Evolutionary conservation across 2,113 vertebrate genomes (phyloP).

Genomic region (Saimiri boliviensis): DNA sequence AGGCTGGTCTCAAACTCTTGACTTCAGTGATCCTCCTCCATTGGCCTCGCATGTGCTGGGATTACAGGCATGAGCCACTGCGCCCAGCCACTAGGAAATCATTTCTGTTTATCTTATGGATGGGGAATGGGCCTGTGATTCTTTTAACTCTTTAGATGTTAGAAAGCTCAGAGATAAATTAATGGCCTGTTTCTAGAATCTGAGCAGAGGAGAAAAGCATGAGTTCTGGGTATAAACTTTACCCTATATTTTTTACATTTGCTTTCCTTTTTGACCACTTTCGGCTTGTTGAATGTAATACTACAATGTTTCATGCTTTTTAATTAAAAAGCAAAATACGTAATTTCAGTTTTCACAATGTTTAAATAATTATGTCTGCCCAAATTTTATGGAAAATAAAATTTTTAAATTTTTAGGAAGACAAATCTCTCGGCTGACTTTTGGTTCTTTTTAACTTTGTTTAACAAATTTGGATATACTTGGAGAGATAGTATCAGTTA

Average conservation of each 20-base stretch:
- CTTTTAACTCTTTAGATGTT: background rate
- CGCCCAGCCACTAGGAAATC: background rate
- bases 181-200: background rate
- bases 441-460: conserved; percentile 30
- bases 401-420: background rate
- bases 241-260: background rate
- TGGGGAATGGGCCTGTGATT: background rate
- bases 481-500: background rate
- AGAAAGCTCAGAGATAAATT: background rate
- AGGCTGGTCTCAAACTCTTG: no score
- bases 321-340: background rate
- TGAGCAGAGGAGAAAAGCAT: background rate
- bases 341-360: background rate
- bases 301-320: background rate
- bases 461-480: background rate
- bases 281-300: background rate
- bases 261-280: background rate
- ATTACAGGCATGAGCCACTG: no score
- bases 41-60: no score
- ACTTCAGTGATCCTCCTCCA: no score
- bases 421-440: background rate
- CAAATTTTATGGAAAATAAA: background rate
- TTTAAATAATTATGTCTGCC: background rate
- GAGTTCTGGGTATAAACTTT: background rate
- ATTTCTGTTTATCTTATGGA: background rate